Conservation (phyloP, 2,888 invertebrate genomes). For the Odontocerum albicorne region DNA sequence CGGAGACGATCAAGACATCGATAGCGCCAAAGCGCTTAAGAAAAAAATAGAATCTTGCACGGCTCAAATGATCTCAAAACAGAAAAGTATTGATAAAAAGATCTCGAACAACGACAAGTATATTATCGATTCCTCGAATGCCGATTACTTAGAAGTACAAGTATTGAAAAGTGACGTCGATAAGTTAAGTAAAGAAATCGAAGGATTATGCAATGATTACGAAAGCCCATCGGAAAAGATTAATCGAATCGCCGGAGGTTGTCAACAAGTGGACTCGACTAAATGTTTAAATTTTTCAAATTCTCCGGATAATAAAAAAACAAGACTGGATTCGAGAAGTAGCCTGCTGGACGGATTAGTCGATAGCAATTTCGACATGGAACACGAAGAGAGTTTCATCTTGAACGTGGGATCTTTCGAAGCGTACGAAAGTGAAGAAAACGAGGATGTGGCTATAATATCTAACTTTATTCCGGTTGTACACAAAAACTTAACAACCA, state of each 20-base stretch:
- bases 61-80: not conserved
- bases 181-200: conserved; percentile 23
- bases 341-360: not conserved
- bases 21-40: not conserved
- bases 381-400: not conserved
- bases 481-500: not conserved
- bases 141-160: conserved; percentile 12
- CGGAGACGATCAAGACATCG: conserved; percentile 43
- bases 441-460: conserved; percentile 2
- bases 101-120: not conserved
- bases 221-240: not conserved
- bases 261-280: not conserved
- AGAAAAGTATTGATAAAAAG: not conserved
- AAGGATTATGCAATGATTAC: conserved; percentile 12
- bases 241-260: not conserved
- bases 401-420: conserved; percentile 5
- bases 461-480: not conserved
- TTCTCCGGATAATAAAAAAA: conserved; percentile 5
- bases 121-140: not conserved
- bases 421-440: conserved; percentile 1
- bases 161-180: conserved; percentile 21
- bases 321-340: not conserved
- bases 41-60: not conserved
- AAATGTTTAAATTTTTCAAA: conserved; percentile 15
- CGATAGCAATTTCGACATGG: not conserved